These are phyloP conservation scores for Solea solea DNA, from an alignment of 2,113 vertebrate species.

Conservation along the genomic window DNA sequence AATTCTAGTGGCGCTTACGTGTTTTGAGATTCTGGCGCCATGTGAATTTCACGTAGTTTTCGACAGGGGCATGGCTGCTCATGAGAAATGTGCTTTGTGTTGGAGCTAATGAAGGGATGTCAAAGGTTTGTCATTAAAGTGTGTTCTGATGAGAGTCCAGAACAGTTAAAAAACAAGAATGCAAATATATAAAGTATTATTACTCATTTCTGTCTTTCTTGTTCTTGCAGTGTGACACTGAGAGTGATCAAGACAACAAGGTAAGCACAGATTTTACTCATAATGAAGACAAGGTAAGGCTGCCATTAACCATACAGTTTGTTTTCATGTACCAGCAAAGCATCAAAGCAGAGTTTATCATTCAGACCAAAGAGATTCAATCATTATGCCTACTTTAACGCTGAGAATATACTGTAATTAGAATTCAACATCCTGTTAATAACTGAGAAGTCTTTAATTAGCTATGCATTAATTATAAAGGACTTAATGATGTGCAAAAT, in stretches of 20 bases:
- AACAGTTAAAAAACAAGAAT: background rate
- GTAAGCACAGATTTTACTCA: slow-evolving; percentile 76
- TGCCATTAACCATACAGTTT: background rate
- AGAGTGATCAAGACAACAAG: slow-evolving; percentile 97
- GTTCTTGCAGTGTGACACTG: slow-evolving; percentile 89
- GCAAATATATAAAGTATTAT: background rate
- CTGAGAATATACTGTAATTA: slow-evolving; percentile 77
- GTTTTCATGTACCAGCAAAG: background rate
- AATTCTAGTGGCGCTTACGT: slow-evolving; percentile 31
- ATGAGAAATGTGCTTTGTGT: slow-evolving; percentile 39
- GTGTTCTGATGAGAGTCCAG: no score
- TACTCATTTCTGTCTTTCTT: slow-evolving; percentile 37
- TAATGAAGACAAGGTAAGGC: background rate
- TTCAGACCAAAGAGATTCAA: slow-evolving; percentile 58
- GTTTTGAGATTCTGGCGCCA: slow-evolving; percentile 38
- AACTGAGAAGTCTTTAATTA: slow-evolving; percentile 78
- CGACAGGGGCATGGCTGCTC: slow-evolving; percentile 30
- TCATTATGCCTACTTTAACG: slow-evolving; percentile 69
- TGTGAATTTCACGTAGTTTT: slow-evolving; percentile 31
- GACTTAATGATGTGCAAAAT: slow-evolving; percentile 79
- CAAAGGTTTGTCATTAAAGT: slow-evolving; percentile 42
- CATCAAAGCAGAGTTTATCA: slow-evolving; percentile 29
- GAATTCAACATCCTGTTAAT: slow-evolving; percentile 77
- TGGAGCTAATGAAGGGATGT: slow-evolving; percentile 51
- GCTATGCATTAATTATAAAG: slow-evolving; percentile 79